Evolutionary conservation across 2,113 vertebrate genomes (phyloP), one percentile per base, ranked within the genome.

Genomic region (Danionella cerebrum): DNA sequence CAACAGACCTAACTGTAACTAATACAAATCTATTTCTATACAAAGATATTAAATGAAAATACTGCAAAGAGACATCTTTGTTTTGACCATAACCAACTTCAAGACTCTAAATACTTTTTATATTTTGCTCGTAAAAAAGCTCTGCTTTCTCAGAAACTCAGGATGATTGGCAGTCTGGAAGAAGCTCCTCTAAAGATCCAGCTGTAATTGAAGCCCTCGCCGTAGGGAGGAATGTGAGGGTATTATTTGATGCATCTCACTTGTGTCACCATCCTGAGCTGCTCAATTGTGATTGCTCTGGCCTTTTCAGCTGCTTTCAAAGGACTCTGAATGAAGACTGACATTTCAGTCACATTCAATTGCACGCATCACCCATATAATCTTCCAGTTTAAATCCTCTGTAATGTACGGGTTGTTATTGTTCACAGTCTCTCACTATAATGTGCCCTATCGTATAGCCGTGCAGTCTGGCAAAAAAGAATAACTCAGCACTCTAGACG

Each of bases 171-270:
- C 6, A 24, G 3, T 27, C 10, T 16, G 11, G 14, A 60, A 44
- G 29, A 25, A 44, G 27, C 11, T 24, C 24, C 14, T 60, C 10
- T 31, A 8, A 44, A 60, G 38, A 60, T 10, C 31, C 22, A 60
- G 31, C 10, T 45, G 38, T 41, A 60, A 60, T 60, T 45, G 27
- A 24, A 60, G 57, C 57, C 45, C 19, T 24, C 57, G 45, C 57
- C 57, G 21, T 60, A 60, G 25, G 39, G 39, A 19, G 25, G 39
- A 60, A 31, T 31, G 57, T 60, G 57, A 60, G 31, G 14, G 57
- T 60, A 60, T 60, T 60, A 60, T 44, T 60, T 60, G 19, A 60
- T 60, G 19, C 39, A 31, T 45, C 57, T 60, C 18, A 25, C 25
- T 44, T 19, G n/a, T 44, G 57, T 60, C 57, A 31, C 57, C 14